These are phyloP conservation scores for Aptenodytes forsteri DNA, from an alignment of 2,113 vertebrate species.

Conservation along the genomic window DNA sequence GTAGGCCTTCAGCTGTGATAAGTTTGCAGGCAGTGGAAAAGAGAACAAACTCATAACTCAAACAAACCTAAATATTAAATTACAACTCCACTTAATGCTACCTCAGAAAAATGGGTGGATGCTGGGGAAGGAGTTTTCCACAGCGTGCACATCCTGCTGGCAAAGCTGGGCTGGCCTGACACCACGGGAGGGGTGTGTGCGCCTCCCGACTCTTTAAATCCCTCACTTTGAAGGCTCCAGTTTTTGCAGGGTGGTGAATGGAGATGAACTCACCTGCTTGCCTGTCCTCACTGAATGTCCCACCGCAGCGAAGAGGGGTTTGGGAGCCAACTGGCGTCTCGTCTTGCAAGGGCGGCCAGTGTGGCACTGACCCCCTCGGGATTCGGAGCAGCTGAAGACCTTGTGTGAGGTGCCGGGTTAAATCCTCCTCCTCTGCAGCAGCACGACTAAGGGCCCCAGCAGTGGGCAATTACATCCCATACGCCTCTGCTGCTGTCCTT, in stretches of 20 bases:
- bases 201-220: background rate
- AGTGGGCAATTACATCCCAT: no score
- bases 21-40: background rate
- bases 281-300: background rate
- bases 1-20: background rate
- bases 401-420: accelerated
- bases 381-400: background rate
- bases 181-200: background rate
- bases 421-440: background rate
- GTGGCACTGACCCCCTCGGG: background rate
- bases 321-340: background rate
- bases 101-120: background rate
- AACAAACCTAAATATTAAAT: background rate
- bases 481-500: background rate
- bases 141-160: background rate
- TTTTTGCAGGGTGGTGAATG: accelerated
- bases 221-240: no score
- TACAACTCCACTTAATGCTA: background rate
- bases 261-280: background rate
- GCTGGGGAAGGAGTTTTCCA: background rate
- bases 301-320: background rate
- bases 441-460: accelerated
- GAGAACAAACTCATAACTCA: background rate
- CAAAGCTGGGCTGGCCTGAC: background rate
- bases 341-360: accelerated